Evolutionary conservation across 2,888 invertebrate genomes (phyloP).

Genomic region (Nemotelus pantherinus): DNA sequence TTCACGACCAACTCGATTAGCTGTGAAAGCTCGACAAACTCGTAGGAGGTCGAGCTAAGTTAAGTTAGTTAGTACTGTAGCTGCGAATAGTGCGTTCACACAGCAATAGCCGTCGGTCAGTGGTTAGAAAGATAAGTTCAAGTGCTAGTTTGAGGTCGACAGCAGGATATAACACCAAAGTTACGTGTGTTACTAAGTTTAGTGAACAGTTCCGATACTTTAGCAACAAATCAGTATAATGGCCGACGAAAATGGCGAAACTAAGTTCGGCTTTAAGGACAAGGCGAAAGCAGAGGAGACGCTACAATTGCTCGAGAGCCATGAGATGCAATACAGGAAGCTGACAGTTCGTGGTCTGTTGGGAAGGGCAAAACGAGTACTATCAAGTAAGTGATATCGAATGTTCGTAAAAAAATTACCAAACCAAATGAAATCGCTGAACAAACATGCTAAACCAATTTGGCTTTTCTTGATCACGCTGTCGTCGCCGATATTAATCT

Average conservation of each 20-base stretch:
- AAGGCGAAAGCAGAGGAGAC: constrained; percentile 76
- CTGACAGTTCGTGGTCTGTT: constrained; percentile 72
- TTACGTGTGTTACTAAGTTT: not conserved
- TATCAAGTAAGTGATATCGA: constrained; percentile 61
- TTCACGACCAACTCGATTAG: constrained; percentile 14
- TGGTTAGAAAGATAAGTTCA: not conserved
- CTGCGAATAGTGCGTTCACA: not conserved
- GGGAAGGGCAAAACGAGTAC: constrained; percentile 68
- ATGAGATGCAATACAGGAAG: constrained; percentile 73
- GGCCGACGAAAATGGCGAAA: constrained; percentile 69
- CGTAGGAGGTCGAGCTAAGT: constrained; percentile 16
- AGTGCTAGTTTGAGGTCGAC: constrained; percentile 6
- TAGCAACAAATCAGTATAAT: constrained; percentile 55
- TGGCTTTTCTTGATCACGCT: too few relatives aligned
- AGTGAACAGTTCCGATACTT: not conserved
- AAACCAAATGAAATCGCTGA: too few relatives aligned
- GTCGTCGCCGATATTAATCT: too few relatives aligned
- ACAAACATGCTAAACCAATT: too few relatives aligned
- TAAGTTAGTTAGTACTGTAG: not conserved
- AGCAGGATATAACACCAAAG: not conserved
- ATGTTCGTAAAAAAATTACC: not conserved
- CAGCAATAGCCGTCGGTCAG: constrained; percentile 2
- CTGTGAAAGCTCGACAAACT: constrained; percentile 9
- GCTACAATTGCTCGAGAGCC: constrained; percentile 70
- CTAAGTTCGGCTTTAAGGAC: constrained; percentile 78